Evolutionary conservation across 2,888 invertebrate species (phyloP), one percentile per base, ranked within the genome.

Genomic region (Agriopis marginaria): DNA sequence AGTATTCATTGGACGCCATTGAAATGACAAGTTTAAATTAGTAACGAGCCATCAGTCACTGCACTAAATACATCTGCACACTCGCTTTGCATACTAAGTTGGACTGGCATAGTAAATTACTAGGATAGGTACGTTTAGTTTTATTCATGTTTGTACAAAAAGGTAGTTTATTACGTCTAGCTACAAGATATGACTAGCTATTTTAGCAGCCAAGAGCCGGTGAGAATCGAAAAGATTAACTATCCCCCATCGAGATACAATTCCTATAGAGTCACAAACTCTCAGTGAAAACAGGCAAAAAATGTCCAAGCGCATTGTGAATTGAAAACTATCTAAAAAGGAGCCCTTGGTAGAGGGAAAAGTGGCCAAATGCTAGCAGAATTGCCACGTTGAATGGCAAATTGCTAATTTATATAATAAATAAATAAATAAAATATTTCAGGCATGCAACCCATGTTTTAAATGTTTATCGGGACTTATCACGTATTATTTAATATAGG

Each of bases 31-130:
- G 68, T 50, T 61, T 61, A 64, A 69, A 69, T 64, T 64, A 61
- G 68, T 69, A 69, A 69, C 64, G 68, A 65, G 68, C 68, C 17
- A n/a, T n/a, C n/a, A 68, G 64, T 61, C 64, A 61, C 50, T 65
- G 68, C 64, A 61, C 68, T 64, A 64, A 69, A 69, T 69, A 69
- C 55, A 61, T 32, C 39, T 32, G 44, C 11, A 40, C 42, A 40
- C 49, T 7, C 39, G 50, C 49, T n/a, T 69, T 56, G 64, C 55
- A 69, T 68, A 54, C 49, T 40, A 60, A 60, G 68, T 64, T 53
- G 32, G 32, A n/a, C 8, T 17, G 39, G 39, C 50, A 44, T 49
- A 58, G 50, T 32, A 32, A 50, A 32, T 3, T 63, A 49, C 11
- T 60, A 14, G 39, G 32, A 49, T 44, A 32, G 3, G n/a, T n/a